Percentiles rank a stretch among this genome's conserved stretches.
Conservation (phyloP, 2,888 invertebrate genomes). For the Leptinotarsa tumamoca region DNA sequence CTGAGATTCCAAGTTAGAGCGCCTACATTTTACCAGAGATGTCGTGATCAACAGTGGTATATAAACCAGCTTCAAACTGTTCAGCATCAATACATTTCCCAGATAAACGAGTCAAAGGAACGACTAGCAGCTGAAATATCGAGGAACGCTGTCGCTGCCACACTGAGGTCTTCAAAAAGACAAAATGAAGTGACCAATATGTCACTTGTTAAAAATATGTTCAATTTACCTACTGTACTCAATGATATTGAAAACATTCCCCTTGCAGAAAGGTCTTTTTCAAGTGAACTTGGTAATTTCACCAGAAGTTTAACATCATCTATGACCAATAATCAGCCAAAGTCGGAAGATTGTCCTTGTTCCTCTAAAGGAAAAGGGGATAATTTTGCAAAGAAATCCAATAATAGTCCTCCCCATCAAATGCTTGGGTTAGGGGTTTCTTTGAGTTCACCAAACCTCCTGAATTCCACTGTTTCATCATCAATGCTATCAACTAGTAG, state of each 20-base stretch:
- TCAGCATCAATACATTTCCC: conserved; percentile 83
- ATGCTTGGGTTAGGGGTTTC: conserved; percentile 62
- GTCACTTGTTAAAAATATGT: conserved; percentile 58
- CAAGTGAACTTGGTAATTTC: conserved; percentile 47
- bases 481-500: conserved; percentile 65
- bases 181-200: conserved; percentile 52
- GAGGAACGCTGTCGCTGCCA: conserved; percentile 73
- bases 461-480: conserved; percentile 62
- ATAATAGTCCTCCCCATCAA: conserved; percentile 48
- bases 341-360: conserved; percentile 48
- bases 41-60: conserved; percentile 93
- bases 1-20: conserved; percentile 92
- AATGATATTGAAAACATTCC: conserved; percentile 40
- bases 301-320: conserved; percentile 44
- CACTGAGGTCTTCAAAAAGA: conserved; percentile 57
- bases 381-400: conserved; percentile 33
- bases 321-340: conserved; percentile 33
- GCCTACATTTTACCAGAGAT: conserved; percentile 93
- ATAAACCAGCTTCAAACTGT: conserved; percentile 85
- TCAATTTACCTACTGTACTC: conserved; percentile 48
- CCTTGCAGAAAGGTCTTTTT: conserved; percentile 52
- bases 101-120: conserved; percentile 88
- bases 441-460: conserved; percentile 64
- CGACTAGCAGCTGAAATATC: conserved; percentile 74
- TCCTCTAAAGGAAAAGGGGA: conserved; percentile 45